phyloP scores from a whole-genome alignment of 1,140 invertebrate species.

The Formica exsecta region DNA sequence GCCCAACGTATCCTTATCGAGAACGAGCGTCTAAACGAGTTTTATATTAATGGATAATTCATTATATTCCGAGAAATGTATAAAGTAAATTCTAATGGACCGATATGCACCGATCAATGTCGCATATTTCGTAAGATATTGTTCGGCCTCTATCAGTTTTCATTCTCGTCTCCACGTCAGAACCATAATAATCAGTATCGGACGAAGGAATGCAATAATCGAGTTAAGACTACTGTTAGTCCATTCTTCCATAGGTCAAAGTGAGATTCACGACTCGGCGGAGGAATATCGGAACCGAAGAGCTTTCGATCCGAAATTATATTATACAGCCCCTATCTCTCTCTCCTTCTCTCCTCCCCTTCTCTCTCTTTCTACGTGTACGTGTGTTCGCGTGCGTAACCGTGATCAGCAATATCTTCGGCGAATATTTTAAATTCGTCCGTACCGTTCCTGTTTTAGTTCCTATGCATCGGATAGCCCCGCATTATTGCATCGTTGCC shows the following conservation, averaged over 20 bases:
- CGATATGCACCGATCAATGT: slow-evolving; percentile 14
- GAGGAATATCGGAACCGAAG: slow-evolving; percentile 69
- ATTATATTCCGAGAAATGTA: slow-evolving; percentile 4
- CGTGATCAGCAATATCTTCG: slow-evolving; percentile 78
- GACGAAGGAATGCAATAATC: slow-evolving; percentile 71
- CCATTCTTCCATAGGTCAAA: slow-evolving; percentile 61
- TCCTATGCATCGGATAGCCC: slow-evolving; percentile 82
- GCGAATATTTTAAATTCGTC: slow-evolving; percentile 82
- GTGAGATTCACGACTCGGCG: slow-evolving; percentile 55
- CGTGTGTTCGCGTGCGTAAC: slow-evolving; percentile 55
- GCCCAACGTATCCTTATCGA: not conserved
- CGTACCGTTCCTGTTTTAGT: slow-evolving; percentile 77
- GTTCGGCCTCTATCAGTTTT: not conserved
- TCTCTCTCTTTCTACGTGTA: not conserved
- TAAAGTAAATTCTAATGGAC: not conserved
- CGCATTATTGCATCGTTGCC: slow-evolving; percentile 81
- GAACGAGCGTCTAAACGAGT: not conserved
- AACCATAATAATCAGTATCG: slow-evolving; percentile 57
- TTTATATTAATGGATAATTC: slow-evolving; percentile 31
- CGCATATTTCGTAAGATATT: not conserved
- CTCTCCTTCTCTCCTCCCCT: not conserved
- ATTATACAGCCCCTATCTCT: slow-evolving; percentile 13
- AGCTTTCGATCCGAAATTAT: slow-evolving; percentile 68
- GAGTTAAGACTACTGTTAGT: slow-evolving; percentile 29
- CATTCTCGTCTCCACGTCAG: slow-evolving; percentile 15